Evolutionary conservation across 2,797 vertebrate species (phyloP), one percentile per base, ranked within the genome.

Genomic region (Acanthiza pusilla): DNA sequence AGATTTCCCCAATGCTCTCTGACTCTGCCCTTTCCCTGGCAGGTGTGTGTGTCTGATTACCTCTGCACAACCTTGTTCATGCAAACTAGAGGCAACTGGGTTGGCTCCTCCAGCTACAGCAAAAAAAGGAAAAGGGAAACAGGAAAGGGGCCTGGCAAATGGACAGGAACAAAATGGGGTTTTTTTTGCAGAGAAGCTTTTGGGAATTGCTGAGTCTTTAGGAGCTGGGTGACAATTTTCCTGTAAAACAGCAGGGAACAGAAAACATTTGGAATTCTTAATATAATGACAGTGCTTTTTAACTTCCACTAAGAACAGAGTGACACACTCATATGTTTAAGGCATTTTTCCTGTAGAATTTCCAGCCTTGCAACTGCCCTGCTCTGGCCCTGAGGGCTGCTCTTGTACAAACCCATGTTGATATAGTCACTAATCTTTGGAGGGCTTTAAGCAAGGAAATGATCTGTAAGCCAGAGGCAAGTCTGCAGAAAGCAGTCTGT

Each of bases 391-490:
- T 57, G 81, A 82, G 89, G 53, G 27, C 54, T 88, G 60, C 48
- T 70, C 89, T 92, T 91, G 48, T 65, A 34, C 73, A 79, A 94
- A 43, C 38, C 8, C 7, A 47, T 84, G 53, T 88, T 92, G 90
- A 78, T 93, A 77, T 60, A 60, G 38, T 85, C 82, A 60, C 42
- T 92, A 85, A 96, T 91, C 55, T 78, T 93, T 77, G 84, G 58
- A 93, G 53, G 36, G 32, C 55, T 90, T 57, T 30, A 14, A 93
- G 87, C 77, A 89, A 93, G 61, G 38, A 94, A 94, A 77, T 72
- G 26, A 71, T 73, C 85, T 70, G 15, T 88, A 48, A 70, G 43
- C 40, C 74, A 60, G 63, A 95, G 71, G 30, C 72, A 43, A 18
- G 36, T 32, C 70, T 73, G 63, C 89, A 88, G 78, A 91, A 87